phyloP scores from a whole-genome alignment of 2,888 invertebrate species.

The Unio pictorum region DNA sequence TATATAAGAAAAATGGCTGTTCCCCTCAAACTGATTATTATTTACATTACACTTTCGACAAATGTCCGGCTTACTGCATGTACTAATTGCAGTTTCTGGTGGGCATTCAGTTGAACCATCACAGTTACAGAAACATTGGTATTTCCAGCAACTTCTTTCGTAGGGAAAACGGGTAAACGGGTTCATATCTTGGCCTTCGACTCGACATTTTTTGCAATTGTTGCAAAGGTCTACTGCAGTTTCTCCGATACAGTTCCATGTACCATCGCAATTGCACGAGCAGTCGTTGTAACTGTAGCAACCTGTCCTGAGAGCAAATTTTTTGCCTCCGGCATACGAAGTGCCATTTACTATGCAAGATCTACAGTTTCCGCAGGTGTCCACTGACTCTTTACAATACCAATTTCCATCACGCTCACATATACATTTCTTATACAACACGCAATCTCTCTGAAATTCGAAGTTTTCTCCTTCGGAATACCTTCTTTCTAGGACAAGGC shows the following conservation, averaged over 20 bases:
- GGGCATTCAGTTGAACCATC: conserved; percentile 56
- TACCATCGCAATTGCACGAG: conserved; percentile 46
- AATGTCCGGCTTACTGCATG: conserved; percentile 22
- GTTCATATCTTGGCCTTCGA: conserved; percentile 40
- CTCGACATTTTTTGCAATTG: conserved; percentile 46
- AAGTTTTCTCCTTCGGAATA: conserved; percentile 22
- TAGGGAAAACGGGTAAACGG: conserved; percentile 35
- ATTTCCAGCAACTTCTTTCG: conserved; percentile 33
- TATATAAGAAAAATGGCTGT: conserved; percentile 42
- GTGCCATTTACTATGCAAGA: conserved; percentile 20
- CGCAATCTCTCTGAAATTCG: conserved; percentile 22
- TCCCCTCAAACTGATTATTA: conserved; percentile 34
- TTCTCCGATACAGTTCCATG: conserved; percentile 31
- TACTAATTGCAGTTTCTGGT: conserved; percentile 19
- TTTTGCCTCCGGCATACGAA: conserved; percentile 33
- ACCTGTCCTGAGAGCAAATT: conserved; percentile 38
- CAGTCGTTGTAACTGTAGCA: conserved; percentile 39
- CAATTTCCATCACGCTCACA: conserved; percentile 23
- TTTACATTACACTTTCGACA: conserved; percentile 47
- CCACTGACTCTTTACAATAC: conserved; percentile 17
- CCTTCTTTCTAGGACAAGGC: neutral
- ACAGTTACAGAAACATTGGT: conserved; percentile 58
- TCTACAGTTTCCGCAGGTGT: conserved; percentile 31
- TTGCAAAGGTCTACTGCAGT: conserved; percentile 36
- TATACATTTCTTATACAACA: conserved; percentile 9